Conservation (phyloP, 1,140 invertebrate species). For the Calycopis cecrops region DNA sequence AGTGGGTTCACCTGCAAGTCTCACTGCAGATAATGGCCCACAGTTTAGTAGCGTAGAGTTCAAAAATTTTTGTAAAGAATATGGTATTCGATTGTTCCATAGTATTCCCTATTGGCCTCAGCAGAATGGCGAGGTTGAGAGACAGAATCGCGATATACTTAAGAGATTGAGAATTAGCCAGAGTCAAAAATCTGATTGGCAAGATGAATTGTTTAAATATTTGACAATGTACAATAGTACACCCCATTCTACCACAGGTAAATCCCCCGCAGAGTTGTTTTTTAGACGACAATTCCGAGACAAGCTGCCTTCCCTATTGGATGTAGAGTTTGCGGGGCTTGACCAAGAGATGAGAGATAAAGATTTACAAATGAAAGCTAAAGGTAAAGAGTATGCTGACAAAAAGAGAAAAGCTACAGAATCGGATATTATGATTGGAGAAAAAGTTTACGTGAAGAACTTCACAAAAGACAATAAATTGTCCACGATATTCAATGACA, state of each 20-base stretch:
- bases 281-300: too few species aligned
- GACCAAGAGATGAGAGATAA: too few species aligned
- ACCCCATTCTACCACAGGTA: background rate
- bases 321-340: too few species aligned
- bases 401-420: too few species aligned
- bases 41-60: constrained; percentile 4
- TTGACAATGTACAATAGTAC: constrained; percentile 1
- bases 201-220: constrained; percentile 4
- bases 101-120: constrained; percentile 12
- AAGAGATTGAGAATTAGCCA: constrained; percentile 3
- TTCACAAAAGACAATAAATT: too few species aligned
- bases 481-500: too few species aligned
- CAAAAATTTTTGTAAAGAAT: constrained; percentile 4
- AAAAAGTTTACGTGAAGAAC: too few species aligned
- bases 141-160: constrained; percentile 7
- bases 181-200: constrained; percentile 3
- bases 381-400: too few species aligned
- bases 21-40: constrained; percentile 28
- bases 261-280: too few species aligned
- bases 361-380: too few species aligned
- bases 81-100: background rate
- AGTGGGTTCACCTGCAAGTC: constrained; percentile 22
- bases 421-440: too few species aligned
- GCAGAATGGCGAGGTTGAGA: constrained; percentile 13
- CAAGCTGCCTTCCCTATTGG: too few species aligned